phyloP scores from a whole-genome alignment of 2,888 invertebrate genomes.

The Eupeodes latifasciatus region DNA sequence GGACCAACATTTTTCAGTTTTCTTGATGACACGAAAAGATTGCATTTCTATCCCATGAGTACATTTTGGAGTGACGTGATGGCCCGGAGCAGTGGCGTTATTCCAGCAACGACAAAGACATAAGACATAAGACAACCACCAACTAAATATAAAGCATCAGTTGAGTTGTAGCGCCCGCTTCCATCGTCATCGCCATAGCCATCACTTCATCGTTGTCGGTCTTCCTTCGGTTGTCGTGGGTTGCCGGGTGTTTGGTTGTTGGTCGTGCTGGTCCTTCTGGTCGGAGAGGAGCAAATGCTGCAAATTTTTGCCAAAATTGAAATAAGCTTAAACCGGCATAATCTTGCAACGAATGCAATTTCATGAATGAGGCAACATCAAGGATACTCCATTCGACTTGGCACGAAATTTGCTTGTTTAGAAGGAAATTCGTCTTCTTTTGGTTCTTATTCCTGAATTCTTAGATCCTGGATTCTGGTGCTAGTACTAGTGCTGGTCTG shows the following conservation, averaged over 20 bases:
- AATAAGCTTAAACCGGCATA: slow-evolving; percentile 74
- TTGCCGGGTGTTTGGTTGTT: background rate
- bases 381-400: slow-evolving; percentile 63
- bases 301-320: slow-evolving; percentile 75
- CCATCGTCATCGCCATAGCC: no score
- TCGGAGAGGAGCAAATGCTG: slow-evolving; percentile 57
- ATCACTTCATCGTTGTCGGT: slow-evolving; percentile 1
- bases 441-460: background rate
- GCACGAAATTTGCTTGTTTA: slow-evolving; percentile 75
- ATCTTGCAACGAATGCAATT: slow-evolving; percentile 73
- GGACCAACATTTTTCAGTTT: slow-evolving; percentile 72
- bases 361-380: slow-evolving; percentile 68
- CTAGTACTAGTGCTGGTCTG: no score
- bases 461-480: no score
- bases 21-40: slow-evolving; percentile 76
- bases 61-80: slow-evolving; percentile 74
- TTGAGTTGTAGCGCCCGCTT: no score
- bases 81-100: slow-evolving; percentile 71
- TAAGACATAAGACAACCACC: slow-evolving; percentile 54
- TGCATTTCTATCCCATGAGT: slow-evolving; percentile 76
- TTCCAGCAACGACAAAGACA: slow-evolving; percentile 68
- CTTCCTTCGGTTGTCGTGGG: slow-evolving; percentile 1
- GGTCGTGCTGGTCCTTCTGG: background rate
- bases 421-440: slow-evolving; percentile 69
- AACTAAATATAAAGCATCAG: background rate